Percentiles rank a stretch among this genome's conserved stretches.
phyloP scores from a whole-genome alignment of 2,113 vertebrate genomes.

The Australoheros scitulus region DNA sequence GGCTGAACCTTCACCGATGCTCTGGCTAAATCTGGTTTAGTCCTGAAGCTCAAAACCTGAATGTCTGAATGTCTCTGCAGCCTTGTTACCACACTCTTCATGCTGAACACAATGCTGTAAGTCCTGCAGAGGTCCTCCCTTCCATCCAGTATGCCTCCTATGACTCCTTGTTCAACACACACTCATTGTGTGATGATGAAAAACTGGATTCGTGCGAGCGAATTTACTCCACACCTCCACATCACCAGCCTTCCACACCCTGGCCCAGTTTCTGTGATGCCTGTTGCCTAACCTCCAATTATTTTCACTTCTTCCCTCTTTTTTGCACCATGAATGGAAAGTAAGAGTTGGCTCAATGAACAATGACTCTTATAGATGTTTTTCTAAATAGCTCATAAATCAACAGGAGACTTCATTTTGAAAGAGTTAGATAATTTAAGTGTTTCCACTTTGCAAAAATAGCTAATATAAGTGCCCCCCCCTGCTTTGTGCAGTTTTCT shows the following conservation, averaged over 20 bases:
- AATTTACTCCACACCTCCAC: not conserved
- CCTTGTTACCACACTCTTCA: conserved; percentile 44
- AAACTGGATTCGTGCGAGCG: not conserved
- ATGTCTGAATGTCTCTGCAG: conserved; percentile 24
- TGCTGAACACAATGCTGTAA: conserved; percentile 11
- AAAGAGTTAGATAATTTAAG: not conserved
- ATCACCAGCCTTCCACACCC: conserved; percentile 44
- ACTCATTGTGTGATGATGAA: conserved; percentile 1
- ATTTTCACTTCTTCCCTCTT: not conserved
- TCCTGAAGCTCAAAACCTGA: not conserved
- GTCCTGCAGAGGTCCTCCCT: conserved; percentile 21
- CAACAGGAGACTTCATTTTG: not conserved
- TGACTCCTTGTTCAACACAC: conserved; percentile 18
- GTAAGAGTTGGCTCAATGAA: conserved; percentile 18
- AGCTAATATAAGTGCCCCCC: not conserved
- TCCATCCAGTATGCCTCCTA: not conserved
- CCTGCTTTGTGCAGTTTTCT: not conserved
- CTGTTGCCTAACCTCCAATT: conserved; percentile 6
- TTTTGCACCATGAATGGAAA: conserved; percentile 21
- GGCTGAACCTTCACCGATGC: conserved; percentile 27
- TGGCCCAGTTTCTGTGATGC: not conserved
- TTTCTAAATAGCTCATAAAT: conserved; percentile 17
- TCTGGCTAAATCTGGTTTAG: conserved; percentile 49
- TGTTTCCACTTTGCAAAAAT: not conserved
- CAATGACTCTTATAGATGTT: conserved; percentile 19